phyloP scores from a whole-genome alignment of 2,113 vertebrate genomes.

The Toxotes jaculatrix region DNA sequence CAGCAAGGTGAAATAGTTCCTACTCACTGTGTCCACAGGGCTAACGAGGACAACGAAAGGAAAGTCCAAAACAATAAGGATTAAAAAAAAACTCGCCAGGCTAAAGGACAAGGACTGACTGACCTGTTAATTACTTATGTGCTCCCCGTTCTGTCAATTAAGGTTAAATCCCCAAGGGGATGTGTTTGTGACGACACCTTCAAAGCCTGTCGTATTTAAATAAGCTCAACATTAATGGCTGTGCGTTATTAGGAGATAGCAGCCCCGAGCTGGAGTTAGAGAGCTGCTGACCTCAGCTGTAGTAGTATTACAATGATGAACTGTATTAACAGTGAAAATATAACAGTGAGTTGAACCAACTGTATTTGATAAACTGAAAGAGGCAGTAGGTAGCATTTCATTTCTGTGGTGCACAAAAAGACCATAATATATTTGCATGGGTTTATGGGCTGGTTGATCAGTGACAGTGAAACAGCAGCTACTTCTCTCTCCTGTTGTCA shows the following conservation, averaged over 20 bases:
- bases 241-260: not conserved
- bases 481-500: not conserved
- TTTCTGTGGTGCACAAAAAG: not conserved
- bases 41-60: not conserved
- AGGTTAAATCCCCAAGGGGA: not conserved
- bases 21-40: not conserved
- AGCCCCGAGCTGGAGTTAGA: not conserved
- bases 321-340: not conserved
- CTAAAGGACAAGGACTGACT: not conserved
- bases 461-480: not conserved
- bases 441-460: not conserved
- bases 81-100: not conserved
- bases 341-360: slow-evolving; percentile 1
- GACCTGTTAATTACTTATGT: not conserved
- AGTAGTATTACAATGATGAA: not conserved
- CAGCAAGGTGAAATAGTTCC: not conserved
- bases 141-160: not conserved
- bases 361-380: not conserved
- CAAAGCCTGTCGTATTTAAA: not conserved
- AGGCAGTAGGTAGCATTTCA: not conserved
- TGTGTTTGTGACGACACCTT: not conserved
- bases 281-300: slow-evolving; percentile 5
- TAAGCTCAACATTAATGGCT: not conserved
- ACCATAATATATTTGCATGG: not conserved
- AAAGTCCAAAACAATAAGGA: not conserved